Evolutionary conservation across 2,888 invertebrate species (phyloP).

Genomic region (Eretmocerus hayati): DNA sequence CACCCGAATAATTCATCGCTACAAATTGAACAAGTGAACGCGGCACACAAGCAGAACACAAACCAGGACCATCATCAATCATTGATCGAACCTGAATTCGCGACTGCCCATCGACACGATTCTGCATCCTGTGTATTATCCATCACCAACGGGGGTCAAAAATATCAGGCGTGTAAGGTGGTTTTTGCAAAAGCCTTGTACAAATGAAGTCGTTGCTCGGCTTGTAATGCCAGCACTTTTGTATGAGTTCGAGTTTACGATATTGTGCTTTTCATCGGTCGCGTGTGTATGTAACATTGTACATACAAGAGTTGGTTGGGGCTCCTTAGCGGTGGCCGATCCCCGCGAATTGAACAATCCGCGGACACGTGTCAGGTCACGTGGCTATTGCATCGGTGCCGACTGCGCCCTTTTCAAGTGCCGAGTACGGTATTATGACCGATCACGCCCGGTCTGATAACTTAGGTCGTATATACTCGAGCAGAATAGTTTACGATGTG

Average conservation of each 20-base stretch:
- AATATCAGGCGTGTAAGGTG: no score
- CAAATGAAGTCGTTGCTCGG: no score
- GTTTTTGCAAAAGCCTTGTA: no score
- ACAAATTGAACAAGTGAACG: neutral
- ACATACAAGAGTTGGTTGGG: no score
- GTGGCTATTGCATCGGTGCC: conserved; percentile 24
- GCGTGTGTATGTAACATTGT: neutral
- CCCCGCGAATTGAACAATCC: conserved; percentile 42
- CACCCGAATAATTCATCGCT: neutral
- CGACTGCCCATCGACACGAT: neutral
- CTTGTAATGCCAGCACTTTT: no score
- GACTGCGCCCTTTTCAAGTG: neutral
- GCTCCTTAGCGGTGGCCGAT: neutral
- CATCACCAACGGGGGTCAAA: no score
- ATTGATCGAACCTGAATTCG: conserved; percentile 11
- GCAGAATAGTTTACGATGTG: no score
- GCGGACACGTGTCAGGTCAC: conserved; percentile 43
- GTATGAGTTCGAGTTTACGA: no score
- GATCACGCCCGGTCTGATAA: neutral
- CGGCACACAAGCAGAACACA: no score
- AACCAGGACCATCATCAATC: no score
- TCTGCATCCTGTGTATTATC: no score
- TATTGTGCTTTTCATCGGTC: conserved; percentile 17
- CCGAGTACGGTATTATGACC: neutral
- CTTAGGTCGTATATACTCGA: no score